Base-by-base conservation (phyloP, 2,797 vertebrate genomes). In the Diplodus puntazzo region DNA sequence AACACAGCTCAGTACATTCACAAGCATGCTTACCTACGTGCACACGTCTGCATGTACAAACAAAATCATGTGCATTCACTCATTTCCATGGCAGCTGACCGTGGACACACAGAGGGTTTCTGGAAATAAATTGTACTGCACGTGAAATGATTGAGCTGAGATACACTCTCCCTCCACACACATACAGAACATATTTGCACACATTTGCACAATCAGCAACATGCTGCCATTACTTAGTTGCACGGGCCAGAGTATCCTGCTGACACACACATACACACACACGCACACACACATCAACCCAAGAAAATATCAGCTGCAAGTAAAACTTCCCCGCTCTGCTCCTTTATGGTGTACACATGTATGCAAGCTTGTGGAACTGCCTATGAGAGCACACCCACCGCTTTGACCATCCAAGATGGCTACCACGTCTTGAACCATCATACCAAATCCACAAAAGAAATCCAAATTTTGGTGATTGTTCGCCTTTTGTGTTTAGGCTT, bases 161-260 rank as follows among this genome's bases (percentile, higher is more conserved):
- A 74, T 20, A 53, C 39, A 61, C 50, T 57, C 54, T 49, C 23
- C 61, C 8, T 63, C 13, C 62, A 10, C 55, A 52, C 76, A 64
- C 69, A 53, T 12, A 58, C 14, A 54, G 16, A 57, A 68, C 46
- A 52, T 9, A 50, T 14, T 54, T 64, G 46, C 30, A 82, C 50
- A 59, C 63, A 74, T 71, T 83, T 80, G 73, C 83, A 81, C 84
- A 81, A 75, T 77, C 86, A 49, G 43, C 42, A 3, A 81, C 34
- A 59, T 77, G 66, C 54, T 79, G 67, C 57, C 59, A 8, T 68
- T 20, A 30, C 53, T 49, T 42, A 64, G 54, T 25, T 21, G 53
- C 61, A 71, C 53, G 70, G 45, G 69, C 27, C 20, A 57, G 43
- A 11, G 5, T 25, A 63, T 49, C 23, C 58, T 63, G 30, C 68